Percentiles rank a stretch among this genome's conserved stretches.
These are phyloP conservation scores for Acinonyx jubatus DNA, from an alignment of 2,113 vertebrate genomes.

Conservation along the genomic window DNA sequence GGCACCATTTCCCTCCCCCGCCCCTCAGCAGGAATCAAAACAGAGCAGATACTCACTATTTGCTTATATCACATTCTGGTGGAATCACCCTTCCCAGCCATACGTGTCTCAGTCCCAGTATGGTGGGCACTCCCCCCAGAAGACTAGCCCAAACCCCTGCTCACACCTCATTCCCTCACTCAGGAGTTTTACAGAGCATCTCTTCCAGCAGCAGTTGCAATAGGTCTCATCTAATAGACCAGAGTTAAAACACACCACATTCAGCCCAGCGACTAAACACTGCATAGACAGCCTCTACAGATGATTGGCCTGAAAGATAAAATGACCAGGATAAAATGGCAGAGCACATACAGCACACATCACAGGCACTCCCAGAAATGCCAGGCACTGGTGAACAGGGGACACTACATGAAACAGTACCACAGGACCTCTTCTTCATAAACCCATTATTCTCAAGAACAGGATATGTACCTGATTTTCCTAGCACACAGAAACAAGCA, in stretches of 20 bases:
- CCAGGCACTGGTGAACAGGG: background rate
- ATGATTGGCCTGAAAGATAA: background rate
- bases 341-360: background rate
- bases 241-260: background rate
- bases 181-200: background rate
- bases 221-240: background rate
- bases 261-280: background rate
- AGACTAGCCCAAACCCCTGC: background rate
- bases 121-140: background rate
- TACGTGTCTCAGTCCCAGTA: background rate
- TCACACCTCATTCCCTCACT: background rate
- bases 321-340: background rate
- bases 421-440: background rate
- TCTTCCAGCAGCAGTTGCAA: background rate
- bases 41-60: background rate
- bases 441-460: background rate
- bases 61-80: background rate
- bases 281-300: background rate
- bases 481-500: background rate
- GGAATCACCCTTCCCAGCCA: background rate
- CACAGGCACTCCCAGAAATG: background rate
- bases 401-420: too few species aligned
- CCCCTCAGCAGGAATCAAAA: background rate
- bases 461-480: background rate
- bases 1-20: background rate